A percentile compares a stretch with the other conserved stretches of the same genome.
phyloP scores from a whole-genome alignment of 92 coral and sea anemone species.

The Pocillopora meandrina region DNA sequence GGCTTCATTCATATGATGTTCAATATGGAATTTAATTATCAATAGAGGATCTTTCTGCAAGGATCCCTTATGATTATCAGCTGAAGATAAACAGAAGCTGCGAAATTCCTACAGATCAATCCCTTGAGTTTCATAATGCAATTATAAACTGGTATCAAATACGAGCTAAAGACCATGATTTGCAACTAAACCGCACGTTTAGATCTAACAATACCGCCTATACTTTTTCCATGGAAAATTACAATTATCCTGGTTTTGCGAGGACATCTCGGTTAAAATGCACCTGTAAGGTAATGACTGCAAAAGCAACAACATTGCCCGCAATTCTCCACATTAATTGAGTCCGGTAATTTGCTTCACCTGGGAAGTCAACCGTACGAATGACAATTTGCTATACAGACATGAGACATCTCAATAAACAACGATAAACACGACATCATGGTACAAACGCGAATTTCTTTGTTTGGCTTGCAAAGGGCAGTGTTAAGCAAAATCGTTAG shows the following conservation, averaged over 20 bases:
- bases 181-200: background rate
- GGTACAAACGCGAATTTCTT: background rate
- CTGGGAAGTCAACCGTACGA: too few species aligned
- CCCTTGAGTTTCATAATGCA: background rate
- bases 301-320: too few species aligned
- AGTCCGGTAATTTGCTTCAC: too few species aligned
- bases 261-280: background rate
- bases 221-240: background rate
- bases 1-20: too few species aligned
- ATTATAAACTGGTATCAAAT: background rate
- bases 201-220: background rate
- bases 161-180: background rate
- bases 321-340: too few species aligned
- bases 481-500: background rate
- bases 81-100: background rate
- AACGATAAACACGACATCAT: background rate
- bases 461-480: background rate
- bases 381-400: background rate
- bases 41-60: background rate
- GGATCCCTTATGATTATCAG: background rate
- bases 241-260: too few species aligned
- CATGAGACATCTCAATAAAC: slow-evolving; percentile 3
- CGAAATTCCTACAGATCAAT: background rate
- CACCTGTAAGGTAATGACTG: background rate
- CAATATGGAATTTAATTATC: too few species aligned